phyloP scores from a whole-genome alignment of 2,113 vertebrate species.

The Pterocles burchelli region DNA sequence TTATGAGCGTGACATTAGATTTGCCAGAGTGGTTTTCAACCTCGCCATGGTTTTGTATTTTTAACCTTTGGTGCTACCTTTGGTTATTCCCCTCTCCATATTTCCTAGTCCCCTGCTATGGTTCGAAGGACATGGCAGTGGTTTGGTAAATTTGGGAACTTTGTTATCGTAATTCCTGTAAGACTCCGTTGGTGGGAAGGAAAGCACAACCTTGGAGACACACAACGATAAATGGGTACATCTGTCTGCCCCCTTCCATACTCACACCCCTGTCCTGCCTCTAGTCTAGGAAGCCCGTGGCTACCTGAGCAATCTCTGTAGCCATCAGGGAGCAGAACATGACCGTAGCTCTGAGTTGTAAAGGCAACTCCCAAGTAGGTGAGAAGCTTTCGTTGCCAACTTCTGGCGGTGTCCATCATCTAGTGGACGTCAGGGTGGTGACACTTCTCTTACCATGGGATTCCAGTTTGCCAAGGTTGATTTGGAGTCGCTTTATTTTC shows the following conservation, averaged over 20 bases:
- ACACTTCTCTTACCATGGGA: background rate
- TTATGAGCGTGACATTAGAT: background rate
- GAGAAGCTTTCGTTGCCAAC: background rate
- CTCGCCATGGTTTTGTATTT: background rate
- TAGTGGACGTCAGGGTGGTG: background rate
- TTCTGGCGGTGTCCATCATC: background rate
- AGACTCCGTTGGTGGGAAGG: background rate
- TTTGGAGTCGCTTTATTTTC: background rate
- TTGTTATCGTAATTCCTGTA: background rate
- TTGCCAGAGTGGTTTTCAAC: background rate
- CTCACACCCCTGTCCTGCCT: background rate
- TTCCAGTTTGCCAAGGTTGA: background rate
- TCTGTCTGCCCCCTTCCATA: background rate
- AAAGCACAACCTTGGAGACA: too few relatives aligned
- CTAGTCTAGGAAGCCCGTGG: background rate
- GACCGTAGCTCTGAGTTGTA: background rate
- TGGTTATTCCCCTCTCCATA: accelerated
- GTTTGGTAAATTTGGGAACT: background rate
- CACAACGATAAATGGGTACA: background rate
- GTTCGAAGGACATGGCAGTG: background rate
- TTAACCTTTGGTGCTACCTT: background rate
- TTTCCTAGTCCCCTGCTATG: background rate
- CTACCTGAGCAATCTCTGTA: background rate
- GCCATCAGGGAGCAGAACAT: background rate
- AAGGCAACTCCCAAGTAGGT: background rate